phyloP scores from a whole-genome alignment of 2,113 vertebrate species.

The Ivindomyrus marchei region DNA sequence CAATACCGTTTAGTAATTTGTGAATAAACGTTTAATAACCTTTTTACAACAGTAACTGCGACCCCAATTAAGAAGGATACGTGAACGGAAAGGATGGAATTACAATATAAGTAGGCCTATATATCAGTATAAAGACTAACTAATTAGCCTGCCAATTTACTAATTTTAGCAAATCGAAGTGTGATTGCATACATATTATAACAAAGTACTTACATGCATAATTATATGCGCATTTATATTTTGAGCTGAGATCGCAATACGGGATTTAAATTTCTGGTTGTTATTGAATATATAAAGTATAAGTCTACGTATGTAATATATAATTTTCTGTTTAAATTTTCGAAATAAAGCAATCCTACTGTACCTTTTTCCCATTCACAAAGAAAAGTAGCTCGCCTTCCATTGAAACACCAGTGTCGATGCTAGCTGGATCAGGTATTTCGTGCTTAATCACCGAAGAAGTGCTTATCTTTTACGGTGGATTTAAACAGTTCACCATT shows the following conservation, averaged over 20 bases:
- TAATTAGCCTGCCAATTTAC: neutral
- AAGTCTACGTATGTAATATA: neutral
- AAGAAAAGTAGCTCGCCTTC: constrained; percentile 78
- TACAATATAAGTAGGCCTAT: neutral
- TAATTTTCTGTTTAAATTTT: neutral
- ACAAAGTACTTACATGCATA: neutral
- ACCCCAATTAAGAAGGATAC: neutral
- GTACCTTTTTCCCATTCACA: constrained; percentile 93
- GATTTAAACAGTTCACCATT: neutral
- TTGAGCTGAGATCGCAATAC: neutral
- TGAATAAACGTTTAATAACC: neutral
- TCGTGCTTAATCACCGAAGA: neutral
- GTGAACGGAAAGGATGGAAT: neutral
- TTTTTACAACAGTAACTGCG: neutral
- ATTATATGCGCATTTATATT: neutral
- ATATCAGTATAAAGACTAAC: neutral
- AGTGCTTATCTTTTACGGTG: neutral
- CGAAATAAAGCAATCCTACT: constrained; percentile 16
- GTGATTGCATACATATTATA: neutral
- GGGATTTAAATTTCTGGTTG: neutral
- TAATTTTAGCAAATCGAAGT: neutral
- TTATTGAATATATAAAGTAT: neutral
- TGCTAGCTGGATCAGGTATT: neutral
- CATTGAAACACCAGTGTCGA: neutral
- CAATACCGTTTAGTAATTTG: neutral